phyloP scores from a whole-genome alignment of 2,113 vertebrate species.

The Amblyornis subalaris region DNA sequence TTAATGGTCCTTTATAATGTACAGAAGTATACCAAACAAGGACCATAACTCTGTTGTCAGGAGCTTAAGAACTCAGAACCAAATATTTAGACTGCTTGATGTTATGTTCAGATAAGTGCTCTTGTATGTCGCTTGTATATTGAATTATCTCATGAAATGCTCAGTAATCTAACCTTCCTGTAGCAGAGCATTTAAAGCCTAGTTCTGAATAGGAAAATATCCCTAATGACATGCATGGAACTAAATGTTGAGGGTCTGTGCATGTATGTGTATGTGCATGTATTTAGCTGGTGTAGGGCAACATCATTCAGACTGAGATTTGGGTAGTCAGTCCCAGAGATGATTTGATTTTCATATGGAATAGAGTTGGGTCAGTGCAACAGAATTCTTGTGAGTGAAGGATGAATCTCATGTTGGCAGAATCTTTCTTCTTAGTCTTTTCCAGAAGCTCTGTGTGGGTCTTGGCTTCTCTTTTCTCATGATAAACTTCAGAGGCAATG shows the following conservation, averaged over 20 bases:
- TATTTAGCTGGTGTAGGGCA: not conserved
- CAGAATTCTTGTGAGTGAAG: not conserved
- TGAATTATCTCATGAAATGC: not conserved
- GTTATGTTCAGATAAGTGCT: not conserved
- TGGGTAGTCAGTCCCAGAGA: not conserved
- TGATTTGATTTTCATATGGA: not conserved
- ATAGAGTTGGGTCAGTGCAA: fast-evolving
- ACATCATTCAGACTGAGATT: not conserved
- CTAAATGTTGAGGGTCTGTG: not conserved
- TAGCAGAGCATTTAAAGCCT: not conserved
- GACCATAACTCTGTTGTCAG: not conserved
- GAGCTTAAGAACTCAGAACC: not conserved
- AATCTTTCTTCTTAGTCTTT: not conserved
- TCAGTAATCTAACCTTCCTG: not conserved
- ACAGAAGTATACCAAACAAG: not conserved
- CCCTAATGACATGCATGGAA: not conserved
- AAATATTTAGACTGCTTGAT: not conserved
- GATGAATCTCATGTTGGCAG: not conserved
- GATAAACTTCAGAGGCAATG: not conserved
- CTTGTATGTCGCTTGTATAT: not conserved
- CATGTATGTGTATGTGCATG: fast-evolving
- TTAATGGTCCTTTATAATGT: not conserved
- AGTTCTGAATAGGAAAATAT: not conserved
- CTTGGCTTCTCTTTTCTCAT: not conserved
- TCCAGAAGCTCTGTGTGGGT: not conserved